Conservation (phyloP, 2,113 vertebrate species). For the Corvus hawaiiensis region DNA sequence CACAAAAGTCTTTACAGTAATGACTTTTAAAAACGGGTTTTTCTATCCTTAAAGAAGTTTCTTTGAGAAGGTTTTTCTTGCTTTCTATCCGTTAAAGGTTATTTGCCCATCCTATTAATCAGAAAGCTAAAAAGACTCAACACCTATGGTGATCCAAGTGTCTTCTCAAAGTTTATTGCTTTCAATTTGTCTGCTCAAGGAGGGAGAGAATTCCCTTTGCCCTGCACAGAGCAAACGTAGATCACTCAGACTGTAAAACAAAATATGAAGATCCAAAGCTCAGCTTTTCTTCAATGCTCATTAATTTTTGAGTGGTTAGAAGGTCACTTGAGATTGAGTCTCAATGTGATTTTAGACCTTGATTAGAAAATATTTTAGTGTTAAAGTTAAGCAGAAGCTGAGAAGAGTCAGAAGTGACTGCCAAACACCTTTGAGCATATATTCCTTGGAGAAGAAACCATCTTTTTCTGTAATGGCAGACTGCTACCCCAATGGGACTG, state of each 20-base stretch:
- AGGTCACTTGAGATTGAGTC: not conserved
- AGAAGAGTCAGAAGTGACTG: not conserved
- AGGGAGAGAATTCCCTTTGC: not conserved
- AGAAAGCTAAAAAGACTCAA: not conserved
- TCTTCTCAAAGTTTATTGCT: constrained; percentile 1
- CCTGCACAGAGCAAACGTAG: not conserved
- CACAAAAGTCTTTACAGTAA: not conserved
- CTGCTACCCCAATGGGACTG: not conserved
- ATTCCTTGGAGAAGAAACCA: not conserved
- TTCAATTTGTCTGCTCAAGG: not conserved
- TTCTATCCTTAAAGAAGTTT: not conserved
- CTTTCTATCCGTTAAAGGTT: not conserved
- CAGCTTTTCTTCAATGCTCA: not conserved
- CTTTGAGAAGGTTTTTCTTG: not conserved
- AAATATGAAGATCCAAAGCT: not conserved
- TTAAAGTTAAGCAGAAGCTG: not conserved
- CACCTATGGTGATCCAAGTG: not conserved
- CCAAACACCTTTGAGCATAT: not conserved
- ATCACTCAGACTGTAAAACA: not conserved
- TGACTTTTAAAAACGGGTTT: not conserved
- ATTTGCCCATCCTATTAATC: not conserved
- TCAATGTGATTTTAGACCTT: not conserved
- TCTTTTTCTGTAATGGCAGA: not conserved
- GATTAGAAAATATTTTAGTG: constrained; percentile 1
- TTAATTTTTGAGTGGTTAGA: constrained; percentile 27